A percentile compares a stretch with the other conserved stretches of the same genome.
Evolutionary conservation across 1,140 invertebrate species (phyloP).

Genomic region (Mizuhopecten yessoensis): DNA sequence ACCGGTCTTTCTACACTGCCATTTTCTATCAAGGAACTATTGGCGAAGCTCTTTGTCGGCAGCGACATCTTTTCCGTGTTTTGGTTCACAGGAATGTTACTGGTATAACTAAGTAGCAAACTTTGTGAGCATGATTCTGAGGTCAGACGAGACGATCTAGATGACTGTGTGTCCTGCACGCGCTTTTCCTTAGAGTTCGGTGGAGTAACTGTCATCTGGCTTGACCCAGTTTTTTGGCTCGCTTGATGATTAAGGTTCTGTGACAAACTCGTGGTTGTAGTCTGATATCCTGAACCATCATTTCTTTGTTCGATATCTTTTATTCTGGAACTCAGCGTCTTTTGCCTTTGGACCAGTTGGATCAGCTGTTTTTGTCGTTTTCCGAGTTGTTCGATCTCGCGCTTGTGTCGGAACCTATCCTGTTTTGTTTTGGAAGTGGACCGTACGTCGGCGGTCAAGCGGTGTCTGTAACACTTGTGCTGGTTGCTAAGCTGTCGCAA

Average conservation of each 20-base stretch:
- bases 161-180: not conserved
- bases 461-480: not conserved
- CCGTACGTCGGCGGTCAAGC: not conserved
- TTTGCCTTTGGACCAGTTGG: not conserved
- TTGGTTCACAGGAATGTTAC: not conserved
- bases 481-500: not conserved
- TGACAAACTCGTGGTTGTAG: not conserved
- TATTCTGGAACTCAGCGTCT: not conserved
- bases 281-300: not conserved
- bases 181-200: not conserved
- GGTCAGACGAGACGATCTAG: not conserved
- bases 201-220: not conserved
- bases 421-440: not conserved
- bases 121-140: not conserved
- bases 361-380: not conserved
- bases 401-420: not conserved
- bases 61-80: not conserved
- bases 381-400: not conserved
- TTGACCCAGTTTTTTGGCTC: not conserved
- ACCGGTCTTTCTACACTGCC: not conserved
- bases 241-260: not conserved
- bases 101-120: not conserved
- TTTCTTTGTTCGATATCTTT: not conserved
- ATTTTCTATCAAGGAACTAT: not conserved
- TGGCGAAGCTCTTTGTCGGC: not conserved